Conservation (phyloP, 2,113 vertebrate genomes). For the Corapipo altera region DNA sequence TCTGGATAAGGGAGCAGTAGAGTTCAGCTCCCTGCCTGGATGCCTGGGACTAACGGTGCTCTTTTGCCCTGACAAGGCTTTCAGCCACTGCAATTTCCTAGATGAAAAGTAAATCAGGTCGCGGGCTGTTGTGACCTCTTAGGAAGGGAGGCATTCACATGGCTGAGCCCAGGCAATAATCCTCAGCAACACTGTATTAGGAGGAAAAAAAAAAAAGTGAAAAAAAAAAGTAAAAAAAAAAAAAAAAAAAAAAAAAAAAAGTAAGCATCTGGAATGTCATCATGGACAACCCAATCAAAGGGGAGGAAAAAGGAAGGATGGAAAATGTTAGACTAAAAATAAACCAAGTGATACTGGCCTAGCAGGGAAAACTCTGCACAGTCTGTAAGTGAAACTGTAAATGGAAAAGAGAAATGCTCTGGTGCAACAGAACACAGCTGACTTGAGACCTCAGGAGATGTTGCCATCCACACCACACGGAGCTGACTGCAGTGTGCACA, state of each 20-base stretch:
- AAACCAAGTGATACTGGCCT: constrained; percentile 26
- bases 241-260: background rate
- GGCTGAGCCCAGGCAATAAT: constrained; percentile 24
- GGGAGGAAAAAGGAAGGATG: background rate
- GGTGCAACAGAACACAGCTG: background rate
- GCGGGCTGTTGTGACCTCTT: constrained; percentile 12
- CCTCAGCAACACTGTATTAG: background rate
- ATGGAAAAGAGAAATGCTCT: constrained; percentile 2
- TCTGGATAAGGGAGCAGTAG: background rate
- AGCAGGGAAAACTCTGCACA: background rate
- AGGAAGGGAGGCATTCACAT: background rate
- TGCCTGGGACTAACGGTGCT: background rate
- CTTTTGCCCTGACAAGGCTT: background rate
- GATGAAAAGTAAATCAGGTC: constrained; percentile 40
- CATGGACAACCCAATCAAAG: background rate
- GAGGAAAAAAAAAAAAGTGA: background rate
- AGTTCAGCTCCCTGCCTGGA: background rate
- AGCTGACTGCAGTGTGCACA: background rate
- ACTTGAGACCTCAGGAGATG: background rate
- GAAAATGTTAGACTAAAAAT: constrained; percentile 57
- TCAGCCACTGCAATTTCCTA: background rate
- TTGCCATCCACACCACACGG: background rate
- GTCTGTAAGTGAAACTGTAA: constrained; percentile 40
- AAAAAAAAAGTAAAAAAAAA: background rate
- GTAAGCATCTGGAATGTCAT: constrained; percentile 10